Conservation (phyloP, 1,140 invertebrate genomes). For the Drosophila nasuta region DNA sequence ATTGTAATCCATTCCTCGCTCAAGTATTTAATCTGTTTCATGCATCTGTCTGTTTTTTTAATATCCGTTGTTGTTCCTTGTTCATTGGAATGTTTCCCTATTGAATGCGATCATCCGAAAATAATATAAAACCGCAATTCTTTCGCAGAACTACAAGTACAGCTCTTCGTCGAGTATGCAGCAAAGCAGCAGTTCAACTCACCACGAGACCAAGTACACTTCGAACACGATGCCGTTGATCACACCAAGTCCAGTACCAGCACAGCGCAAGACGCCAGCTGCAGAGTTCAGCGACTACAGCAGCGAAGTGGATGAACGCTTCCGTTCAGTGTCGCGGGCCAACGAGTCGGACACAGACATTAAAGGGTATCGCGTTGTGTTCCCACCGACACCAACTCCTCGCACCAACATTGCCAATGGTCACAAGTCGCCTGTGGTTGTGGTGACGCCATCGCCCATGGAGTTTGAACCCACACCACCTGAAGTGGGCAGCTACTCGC, state of each 20-base stretch:
- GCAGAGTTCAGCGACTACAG: constrained; percentile 91
- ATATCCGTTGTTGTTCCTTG: neutral
- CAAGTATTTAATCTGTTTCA: neutral
- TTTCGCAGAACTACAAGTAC: constrained; percentile 72
- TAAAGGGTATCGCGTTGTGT: constrained; percentile 86
- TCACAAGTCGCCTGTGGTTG: constrained; percentile 85
- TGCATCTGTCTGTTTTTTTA: constrained; percentile 52
- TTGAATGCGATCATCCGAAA: neutral
- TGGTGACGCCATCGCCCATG: constrained; percentile 85
- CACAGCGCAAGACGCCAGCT: constrained; percentile 88
- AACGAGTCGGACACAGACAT: constrained; percentile 86
- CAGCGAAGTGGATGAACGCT: constrained; percentile 89
- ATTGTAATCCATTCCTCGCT: neutral
- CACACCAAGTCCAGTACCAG: constrained; percentile 85
- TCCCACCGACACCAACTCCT: constrained; percentile 86
- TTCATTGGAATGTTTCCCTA: constrained; percentile 18
- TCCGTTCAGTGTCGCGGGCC: constrained; percentile 88
- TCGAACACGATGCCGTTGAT: constrained; percentile 78
- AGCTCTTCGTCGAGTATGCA: constrained; percentile 69
- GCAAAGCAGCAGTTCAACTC: constrained; percentile 66
- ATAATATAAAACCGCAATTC: neutral
- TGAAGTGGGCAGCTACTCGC: constrained; percentile 78
- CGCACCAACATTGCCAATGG: constrained; percentile 76
- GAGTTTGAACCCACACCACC: constrained; percentile 86
- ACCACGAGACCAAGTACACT: constrained; percentile 84